Conservation (phyloP, 2,797 vertebrate genomes). For the Phalanger gymnotis region DNA sequence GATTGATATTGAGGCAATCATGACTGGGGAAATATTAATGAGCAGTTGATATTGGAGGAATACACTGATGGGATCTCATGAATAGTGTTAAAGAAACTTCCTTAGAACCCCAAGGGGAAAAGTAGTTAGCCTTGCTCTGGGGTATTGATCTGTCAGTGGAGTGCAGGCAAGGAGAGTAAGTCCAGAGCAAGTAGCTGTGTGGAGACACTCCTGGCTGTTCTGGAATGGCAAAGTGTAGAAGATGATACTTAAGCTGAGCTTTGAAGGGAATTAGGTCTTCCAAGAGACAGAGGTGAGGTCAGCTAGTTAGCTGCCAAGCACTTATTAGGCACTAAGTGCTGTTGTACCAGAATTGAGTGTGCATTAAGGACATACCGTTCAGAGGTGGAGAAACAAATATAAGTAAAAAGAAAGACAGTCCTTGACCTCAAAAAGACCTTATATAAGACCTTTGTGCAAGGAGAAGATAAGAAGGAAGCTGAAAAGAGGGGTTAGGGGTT, state of each 20-base stretch:
- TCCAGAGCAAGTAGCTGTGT: background rate
- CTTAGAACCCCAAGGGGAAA: background rate
- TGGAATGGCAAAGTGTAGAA: background rate
- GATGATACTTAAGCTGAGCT: background rate
- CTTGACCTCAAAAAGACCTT: background rate
- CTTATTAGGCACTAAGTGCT: background rate
- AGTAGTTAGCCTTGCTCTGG: background rate
- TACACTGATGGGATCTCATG: background rate
- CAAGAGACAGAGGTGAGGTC: background rate
- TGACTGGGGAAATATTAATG: background rate
- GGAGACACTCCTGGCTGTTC: background rate
- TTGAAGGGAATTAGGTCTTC: background rate
- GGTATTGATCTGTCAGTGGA: background rate
- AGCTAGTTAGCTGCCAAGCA: background rate
- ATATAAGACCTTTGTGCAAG: background rate
- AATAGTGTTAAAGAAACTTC: background rate
- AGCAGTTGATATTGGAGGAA: background rate
- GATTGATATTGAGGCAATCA: background rate
- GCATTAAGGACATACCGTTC: background rate
- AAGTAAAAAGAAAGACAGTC: background rate
- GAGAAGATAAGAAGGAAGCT: background rate
- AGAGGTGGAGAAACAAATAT: background rate
- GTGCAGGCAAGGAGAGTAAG: background rate
- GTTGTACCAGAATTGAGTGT: too few species aligned
- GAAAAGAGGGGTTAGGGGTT: background rate